Conservation (phyloP, 2,113 vertebrate genomes). For the Agapornis roseicollis region DNA sequence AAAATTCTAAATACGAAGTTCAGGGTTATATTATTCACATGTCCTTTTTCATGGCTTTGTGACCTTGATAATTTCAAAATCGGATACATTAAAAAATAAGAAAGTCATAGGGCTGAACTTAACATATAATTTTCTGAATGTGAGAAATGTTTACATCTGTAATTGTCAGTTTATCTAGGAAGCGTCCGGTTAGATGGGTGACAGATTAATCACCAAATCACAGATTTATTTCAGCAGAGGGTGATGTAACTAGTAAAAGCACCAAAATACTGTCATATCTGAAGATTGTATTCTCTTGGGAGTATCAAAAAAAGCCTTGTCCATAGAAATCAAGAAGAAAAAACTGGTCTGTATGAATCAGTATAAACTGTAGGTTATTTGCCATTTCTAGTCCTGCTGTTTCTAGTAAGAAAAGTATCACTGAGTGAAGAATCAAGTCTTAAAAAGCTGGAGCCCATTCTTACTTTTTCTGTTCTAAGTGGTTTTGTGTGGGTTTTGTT, state of each 20-base stretch:
- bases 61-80: not conserved
- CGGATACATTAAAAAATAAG: not conserved
- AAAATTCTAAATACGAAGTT: not conserved
- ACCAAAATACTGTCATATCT: not conserved
- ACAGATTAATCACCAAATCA: not conserved
- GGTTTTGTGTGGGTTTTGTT: not conserved
- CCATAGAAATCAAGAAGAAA: not conserved
- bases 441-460: not conserved
- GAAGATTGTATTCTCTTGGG: not conserved
- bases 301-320: not conserved
- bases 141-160: not conserved
- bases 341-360: accelerated
- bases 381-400: not conserved
- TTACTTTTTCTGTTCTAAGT: not conserved
- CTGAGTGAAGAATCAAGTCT: not conserved
- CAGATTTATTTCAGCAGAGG: not conserved
- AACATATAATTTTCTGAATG: not conserved
- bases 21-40: not conserved
- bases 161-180: not conserved
- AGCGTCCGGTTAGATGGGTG: not conserved
- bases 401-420: not conserved
- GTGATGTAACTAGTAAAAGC: not conserved
- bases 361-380: not conserved
- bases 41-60: not conserved
- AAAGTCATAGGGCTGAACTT: not conserved